A percentile compares a stretch with the other conserved stretches of the same genome.
Evolutionary conservation across 2,888 invertebrate species (phyloP).

Genomic region (Anthophora plumipes): DNA sequence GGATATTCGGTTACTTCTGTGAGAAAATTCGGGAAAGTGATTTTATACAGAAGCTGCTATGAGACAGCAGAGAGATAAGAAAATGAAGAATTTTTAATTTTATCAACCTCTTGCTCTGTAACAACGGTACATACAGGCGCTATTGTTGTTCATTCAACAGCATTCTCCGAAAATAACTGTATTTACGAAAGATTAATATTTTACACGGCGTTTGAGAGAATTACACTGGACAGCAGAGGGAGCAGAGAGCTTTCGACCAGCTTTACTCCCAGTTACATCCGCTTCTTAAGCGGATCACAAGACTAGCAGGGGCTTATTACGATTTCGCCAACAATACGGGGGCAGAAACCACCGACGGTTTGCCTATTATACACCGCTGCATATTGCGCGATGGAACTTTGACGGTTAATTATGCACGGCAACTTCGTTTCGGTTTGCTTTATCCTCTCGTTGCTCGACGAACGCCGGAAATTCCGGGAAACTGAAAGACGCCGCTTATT

Average conservation of each 20-base stretch:
- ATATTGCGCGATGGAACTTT: slow-evolving; percentile 73
- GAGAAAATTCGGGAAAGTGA: no score
- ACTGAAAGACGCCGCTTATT: slow-evolving; percentile 22
- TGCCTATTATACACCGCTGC: slow-evolving; percentile 42
- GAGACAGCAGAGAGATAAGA: no score
- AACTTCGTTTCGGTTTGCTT: slow-evolving; percentile 76
- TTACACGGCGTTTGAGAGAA: slow-evolving; percentile 12
- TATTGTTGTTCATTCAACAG: not conserved
- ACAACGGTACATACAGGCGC: no score
- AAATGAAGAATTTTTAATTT: no score
- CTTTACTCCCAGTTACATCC: slow-evolving; percentile 31
- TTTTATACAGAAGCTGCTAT: no score
- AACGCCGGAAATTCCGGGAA: slow-evolving; percentile 19
- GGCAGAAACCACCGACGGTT: slow-evolving; percentile 33
- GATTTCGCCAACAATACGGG: slow-evolving; percentile 59
- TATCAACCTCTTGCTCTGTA: no score
- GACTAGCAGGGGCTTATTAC: slow-evolving; percentile 46
- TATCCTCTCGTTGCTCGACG: slow-evolving; percentile 62
- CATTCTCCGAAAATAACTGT: not conserved
- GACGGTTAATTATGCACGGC: slow-evolving; percentile 81
- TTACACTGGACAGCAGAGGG: slow-evolving; percentile 5
- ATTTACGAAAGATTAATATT: slow-evolving; percentile 31
- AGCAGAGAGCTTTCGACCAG: slow-evolving; percentile 13
- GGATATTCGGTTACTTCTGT: no score
- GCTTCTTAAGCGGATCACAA: slow-evolving; percentile 47